Base-by-base conservation (phyloP, 1,140 invertebrate genomes). In the Tetramorium alpestre region DNA sequence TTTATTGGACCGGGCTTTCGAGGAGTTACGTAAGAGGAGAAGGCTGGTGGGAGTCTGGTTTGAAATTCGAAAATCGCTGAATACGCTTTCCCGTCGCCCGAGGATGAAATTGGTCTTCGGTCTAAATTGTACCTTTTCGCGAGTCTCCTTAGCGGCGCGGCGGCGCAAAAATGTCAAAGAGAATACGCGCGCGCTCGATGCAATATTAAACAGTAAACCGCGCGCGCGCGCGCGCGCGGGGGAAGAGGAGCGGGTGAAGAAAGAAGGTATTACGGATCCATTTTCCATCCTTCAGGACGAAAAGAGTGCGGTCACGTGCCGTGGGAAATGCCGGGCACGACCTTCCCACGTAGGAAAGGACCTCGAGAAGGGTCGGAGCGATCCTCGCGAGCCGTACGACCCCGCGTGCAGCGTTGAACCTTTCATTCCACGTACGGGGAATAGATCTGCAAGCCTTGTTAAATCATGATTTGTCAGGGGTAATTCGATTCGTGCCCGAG, bases 181-280 rank as follows among this genome's bases (percentile, higher is more conserved):
- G 80, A 92, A 91, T 92, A 92, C 91, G 92, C 92, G 92, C 81
- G 86, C 91, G 90, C 87, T 91, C 92, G 93, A 92, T 94, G 88
- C 86, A 93, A 94, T 94, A 94, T 94, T 94, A 92, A 93, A 85
- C 67, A 82, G 80, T 58, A 47, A 72, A 56, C 51, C 54, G 80
- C 47, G 49, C 33, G 33, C 33, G 33, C 3, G 33, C 28, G 58
- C 22, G 13, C n/a, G n/a, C n/a, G n/a, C n/a, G 13, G 16, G 10
- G 28, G 10, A 7, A 28, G 18, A 28, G 18, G 10, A 13, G 10
- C 1, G 11, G 16, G 18, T 18, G 18, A n/a, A 1, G 28, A 13
- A 72, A 78, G 75, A 22, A 22, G 70, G 18, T 44, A 91, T 86
- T 75, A 86, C 78, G 80, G 81, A 62, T 87, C 87, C 85, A 90